Evolutionary conservation across 1,140 invertebrate species (phyloP).

Genomic region (Bombus difficillimus): DNA sequence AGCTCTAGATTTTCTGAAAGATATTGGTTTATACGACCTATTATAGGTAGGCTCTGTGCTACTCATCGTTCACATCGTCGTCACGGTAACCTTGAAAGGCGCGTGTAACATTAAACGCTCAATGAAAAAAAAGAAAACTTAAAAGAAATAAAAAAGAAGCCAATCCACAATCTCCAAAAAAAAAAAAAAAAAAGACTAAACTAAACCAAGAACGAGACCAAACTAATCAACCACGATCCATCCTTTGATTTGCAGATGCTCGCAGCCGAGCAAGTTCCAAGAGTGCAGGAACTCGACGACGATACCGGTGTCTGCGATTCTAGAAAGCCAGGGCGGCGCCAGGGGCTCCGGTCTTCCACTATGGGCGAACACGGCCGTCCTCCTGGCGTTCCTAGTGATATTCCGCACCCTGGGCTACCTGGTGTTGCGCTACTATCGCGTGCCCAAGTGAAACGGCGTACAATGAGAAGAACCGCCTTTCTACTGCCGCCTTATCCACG

Average conservation of each 20-base stretch:
- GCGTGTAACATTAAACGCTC: no score
- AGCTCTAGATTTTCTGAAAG: no score
- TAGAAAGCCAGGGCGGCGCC: constrained; percentile 85
- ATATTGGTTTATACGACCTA: no score
- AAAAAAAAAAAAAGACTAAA: no score
- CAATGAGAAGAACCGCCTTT: constrained; percentile 22
- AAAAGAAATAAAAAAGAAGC: no score
- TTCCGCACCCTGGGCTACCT: constrained; percentile 90
- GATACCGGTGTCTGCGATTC: constrained; percentile 88
- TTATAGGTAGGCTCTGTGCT: no score
- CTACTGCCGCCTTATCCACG: constrained; percentile 12
- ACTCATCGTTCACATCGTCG: no score
- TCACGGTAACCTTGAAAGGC: no score
- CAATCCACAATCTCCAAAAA: no score
- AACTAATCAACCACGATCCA: neutral
- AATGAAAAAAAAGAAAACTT: no score
- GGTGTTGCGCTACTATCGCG: constrained; percentile 88
- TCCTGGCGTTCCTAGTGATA: constrained; percentile 88
- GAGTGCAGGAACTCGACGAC: constrained; percentile 85
- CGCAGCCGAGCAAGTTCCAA: constrained; percentile 86
- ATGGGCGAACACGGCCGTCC: constrained; percentile 90
- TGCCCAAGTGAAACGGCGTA: constrained; percentile 83
- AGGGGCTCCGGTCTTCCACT: constrained; percentile 84
- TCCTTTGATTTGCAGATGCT: constrained; percentile 83
- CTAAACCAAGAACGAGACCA: no score